These are phyloP conservation scores for Heteromormyrus szaboi DNA, from an alignment of 2,797 vertebrate species.

Conservation along the genomic window DNA sequence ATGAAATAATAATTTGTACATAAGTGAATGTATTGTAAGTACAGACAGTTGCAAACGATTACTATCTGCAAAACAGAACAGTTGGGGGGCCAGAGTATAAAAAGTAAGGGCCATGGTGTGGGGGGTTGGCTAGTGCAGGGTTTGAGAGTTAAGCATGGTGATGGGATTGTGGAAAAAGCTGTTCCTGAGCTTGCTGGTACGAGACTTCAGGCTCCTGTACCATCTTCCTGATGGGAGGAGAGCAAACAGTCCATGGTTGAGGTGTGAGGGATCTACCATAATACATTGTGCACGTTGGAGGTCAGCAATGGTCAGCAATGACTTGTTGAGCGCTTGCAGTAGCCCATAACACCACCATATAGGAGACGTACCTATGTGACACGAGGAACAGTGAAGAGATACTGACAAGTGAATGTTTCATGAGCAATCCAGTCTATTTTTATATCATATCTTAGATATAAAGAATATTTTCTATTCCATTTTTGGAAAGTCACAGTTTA, in stretches of 20 bases:
- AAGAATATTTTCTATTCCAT: background rate
- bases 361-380: background rate
- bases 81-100: background rate
- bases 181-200: background rate
- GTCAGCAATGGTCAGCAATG: background rate
- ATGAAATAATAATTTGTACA: background rate
- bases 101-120: background rate
- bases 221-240: background rate
- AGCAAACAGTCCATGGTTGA: background rate
- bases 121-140: background rate
- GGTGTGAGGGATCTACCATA: background rate
- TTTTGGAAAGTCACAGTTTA: background rate
- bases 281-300: background rate
- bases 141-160: background rate
- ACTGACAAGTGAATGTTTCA: background rate
- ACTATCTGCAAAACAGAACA: background rate
- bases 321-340: background rate
- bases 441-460: background rate
- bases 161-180: background rate
- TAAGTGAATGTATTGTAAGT: background rate
- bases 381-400: background rate
- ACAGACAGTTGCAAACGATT: background rate
- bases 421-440: background rate
- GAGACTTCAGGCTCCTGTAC: background rate
- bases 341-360: background rate